Base-by-base conservation (phyloP, 2,113 vertebrate species). In the Pseudorectes ferrugineus region DNA sequence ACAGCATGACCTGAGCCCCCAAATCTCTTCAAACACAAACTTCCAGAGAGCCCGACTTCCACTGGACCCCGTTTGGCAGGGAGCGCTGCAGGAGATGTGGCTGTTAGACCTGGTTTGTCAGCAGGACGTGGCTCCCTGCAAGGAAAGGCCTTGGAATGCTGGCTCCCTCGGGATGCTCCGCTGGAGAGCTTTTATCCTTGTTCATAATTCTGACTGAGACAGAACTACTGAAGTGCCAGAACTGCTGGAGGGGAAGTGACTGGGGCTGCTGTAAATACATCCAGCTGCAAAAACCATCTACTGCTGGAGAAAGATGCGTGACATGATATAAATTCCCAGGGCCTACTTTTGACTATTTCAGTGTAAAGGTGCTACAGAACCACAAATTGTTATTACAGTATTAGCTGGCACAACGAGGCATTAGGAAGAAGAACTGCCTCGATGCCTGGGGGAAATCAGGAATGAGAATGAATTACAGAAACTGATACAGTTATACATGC, bases 361-460 rank as follows among this genome's bases (percentile, higher is more conserved):
- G 67, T 11, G 31, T 29, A 42, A 76, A 92, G 78, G 82, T 93
- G 90, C 78, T 21, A 10, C 0, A 66, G 88, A 93, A 70, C 5
- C 4, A 11, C 88, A 94, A 82, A 93, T 73, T 58, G 85, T 81
- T 92, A 75, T 72, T 93, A 25, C 82, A 76, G 58, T 4, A 83
- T 94, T 88, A 96, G 85, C 88, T 88, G 49, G 49, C 14, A 94
- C 74, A 86, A 88, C 6, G 48, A 91, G 68, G 74, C 89, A 70
- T 77, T 86, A 86, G 85, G 63, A 93, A 72, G 91, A 82, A 51
- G 93, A 83, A 57, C 43, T 36, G 83, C 40, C 87, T 70, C 46
- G 55, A 40, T 36, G 88, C 90, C 92, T 85, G 68, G 28, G 92
- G 94, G 94, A 94, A 97, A 93, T 92, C 72, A 89, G 91, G 72